Conservation (phyloP, 2,888 invertebrate species). For the Chydorus sphaericus region DNA sequence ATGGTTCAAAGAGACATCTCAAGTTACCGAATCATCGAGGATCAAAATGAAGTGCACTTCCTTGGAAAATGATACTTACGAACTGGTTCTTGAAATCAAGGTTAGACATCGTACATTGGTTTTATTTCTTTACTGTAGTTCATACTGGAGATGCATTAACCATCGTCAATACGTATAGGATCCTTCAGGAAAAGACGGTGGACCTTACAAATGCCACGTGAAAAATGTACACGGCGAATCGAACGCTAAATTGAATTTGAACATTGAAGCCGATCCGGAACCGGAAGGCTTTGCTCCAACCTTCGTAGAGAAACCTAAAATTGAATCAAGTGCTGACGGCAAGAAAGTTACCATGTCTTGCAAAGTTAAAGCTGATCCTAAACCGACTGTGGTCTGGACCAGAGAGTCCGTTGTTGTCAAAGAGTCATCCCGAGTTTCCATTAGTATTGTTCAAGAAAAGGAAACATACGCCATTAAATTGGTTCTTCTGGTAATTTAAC, state of each 20-base stretch:
- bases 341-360: slow-evolving; percentile 79
- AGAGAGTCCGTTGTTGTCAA: slow-evolving; percentile 61
- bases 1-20: slow-evolving; percentile 84
- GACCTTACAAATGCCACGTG: slow-evolving; percentile 83
- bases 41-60: slow-evolving; percentile 61
- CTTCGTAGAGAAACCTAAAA: slow-evolving; percentile 79
- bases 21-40: slow-evolving; percentile 69
- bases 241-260: slow-evolving; percentile 82
- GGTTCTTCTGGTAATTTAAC: slow-evolving; percentile 45
- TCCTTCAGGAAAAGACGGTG: slow-evolving; percentile 64
- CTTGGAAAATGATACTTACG: slow-evolving; percentile 71
- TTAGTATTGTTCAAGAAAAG: slow-evolving; percentile 46
- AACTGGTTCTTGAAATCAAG: slow-evolving; percentile 67
- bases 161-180: slow-evolving; percentile 39
- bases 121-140: not conserved
- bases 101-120: slow-evolving; percentile 34
- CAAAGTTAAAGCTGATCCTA: slow-evolving; percentile 65
- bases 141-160: too few species aligned
- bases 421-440: slow-evolving; percentile 66
- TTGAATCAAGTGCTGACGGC: slow-evolving; percentile 62
- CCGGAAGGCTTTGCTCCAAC: slow-evolving; percentile 86
- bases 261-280: slow-evolving; percentile 92
- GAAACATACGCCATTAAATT: slow-evolving; percentile 75
- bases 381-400: slow-evolving; percentile 68
- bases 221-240: slow-evolving; percentile 92